These are phyloP conservation scores for Agelaius tricolor DNA, from an alignment of 2,113 vertebrate genomes.

Conservation along the genomic window DNA sequence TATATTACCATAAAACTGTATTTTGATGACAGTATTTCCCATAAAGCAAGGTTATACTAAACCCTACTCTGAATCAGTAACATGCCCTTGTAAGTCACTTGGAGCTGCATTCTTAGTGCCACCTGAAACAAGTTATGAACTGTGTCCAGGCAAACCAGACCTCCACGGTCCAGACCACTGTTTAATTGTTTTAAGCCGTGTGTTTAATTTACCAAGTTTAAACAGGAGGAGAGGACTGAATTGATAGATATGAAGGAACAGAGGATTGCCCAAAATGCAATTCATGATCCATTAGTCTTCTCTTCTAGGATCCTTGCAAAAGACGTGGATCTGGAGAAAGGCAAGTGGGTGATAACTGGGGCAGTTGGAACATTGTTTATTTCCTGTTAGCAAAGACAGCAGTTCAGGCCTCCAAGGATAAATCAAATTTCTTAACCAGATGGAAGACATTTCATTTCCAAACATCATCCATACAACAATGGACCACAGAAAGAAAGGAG, in stretches of 20 bases:
- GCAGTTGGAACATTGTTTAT: conserved; percentile 18
- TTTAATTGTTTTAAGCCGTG: background rate
- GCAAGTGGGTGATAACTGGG: conserved; percentile 7
- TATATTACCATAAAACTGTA: background rate
- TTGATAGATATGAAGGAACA: background rate
- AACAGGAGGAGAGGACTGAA: background rate
- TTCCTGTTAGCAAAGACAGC: conserved; percentile 29
- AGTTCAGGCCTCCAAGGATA: conserved; percentile 12
- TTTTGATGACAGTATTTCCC: background rate
- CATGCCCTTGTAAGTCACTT: background rate
- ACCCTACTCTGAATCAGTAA: background rate
- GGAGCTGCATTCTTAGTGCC: background rate
- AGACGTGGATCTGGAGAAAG: background rate
- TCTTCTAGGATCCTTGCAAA: background rate
- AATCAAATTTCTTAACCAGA: conserved; percentile 35
- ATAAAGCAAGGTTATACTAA: background rate
- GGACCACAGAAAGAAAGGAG: conserved; percentile 19
- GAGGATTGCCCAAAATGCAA: background rate
- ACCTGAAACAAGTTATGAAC: background rate
- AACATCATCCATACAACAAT: background rate
- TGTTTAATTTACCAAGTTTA: background rate
- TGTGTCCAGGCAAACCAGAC: background rate
- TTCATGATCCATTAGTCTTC: background rate
- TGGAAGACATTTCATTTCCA: conserved; percentile 47
- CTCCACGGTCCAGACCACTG: background rate